These are phyloP conservation scores for Lontra canadensis DNA, from an alignment of 2,113 vertebrate species.

Conservation along the genomic window DNA sequence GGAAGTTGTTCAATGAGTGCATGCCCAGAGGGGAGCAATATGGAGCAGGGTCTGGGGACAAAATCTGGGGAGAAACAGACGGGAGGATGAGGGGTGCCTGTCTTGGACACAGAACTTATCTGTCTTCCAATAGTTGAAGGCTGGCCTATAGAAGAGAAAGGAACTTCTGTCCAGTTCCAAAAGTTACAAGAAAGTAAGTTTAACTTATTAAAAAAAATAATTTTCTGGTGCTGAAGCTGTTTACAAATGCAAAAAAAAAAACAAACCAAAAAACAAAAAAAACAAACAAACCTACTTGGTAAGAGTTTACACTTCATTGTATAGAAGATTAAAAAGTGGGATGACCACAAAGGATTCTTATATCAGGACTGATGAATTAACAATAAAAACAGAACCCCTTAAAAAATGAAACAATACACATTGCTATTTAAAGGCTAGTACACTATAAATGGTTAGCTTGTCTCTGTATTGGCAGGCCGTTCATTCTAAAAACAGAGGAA, in stretches of 20 bases:
- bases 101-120: background rate
- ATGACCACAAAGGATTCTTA: background rate
- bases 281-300: background rate
- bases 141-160: background rate
- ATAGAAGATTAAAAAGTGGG: background rate
- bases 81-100: fast-evolving
- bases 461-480: background rate
- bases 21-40: background rate
- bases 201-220: background rate
- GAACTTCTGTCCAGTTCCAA: background rate
- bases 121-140: background rate
- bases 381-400: background rate
- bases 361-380: background rate
- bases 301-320: background rate
- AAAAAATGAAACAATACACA: background rate
- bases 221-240: background rate
- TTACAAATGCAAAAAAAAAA: background rate
- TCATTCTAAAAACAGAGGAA: background rate
- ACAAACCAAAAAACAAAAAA: too few species aligned
- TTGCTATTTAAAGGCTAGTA: background rate
- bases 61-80: background rate
- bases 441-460: background rate
- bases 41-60: background rate
- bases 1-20: background rate
- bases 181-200: background rate